Base-by-base conservation (phyloP, 2,113 vertebrate genomes). In the Callithrix jacchus region DNA sequence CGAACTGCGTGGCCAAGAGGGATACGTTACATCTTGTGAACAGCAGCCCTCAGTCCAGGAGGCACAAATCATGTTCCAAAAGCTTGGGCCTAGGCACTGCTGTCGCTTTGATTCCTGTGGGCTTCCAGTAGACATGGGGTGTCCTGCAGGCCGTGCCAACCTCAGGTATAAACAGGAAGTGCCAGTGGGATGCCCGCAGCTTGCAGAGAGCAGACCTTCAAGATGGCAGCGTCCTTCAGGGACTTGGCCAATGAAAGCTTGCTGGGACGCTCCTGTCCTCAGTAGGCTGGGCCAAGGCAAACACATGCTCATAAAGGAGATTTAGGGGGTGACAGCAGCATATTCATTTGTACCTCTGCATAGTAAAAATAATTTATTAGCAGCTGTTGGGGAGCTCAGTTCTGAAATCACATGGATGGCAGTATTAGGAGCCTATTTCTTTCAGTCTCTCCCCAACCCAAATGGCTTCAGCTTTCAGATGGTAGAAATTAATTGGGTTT, bases 321-420 rank as follows among this genome's bases (percentile, higher is more conserved):
- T 97, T 98, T 97, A 97, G 97, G 90, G 91, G 30, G 87, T 68
- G 47, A 87, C 47, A 71, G 96, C 92, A 42, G 93, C 97, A 49
- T 90, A 92, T 96, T 97, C 97, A 92, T 96, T 96, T 97, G 73
- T 93, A 91, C 91, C 95, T 96, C 83, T 92, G 82, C 84, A 68
- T 81, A 93, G 88, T 97, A 95, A 98, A 80, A 87, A 52, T 88
- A 88, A 70, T 95, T 97, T 87, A 95, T 77, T 84, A 97, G 95
- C 90, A 91, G 96, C 93, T 94, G 88, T 92, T 93, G 95, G 93
- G 96, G 96, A 95, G 77, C 81, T 93, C 71, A 47, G 10, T 61
- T 79, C 52, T 52, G 76, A 58, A 81, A 73, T 0, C 58, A 42
- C 86, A 4, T 6, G 25, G n/a, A 37, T 0, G 94, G 81, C 32